phyloP scores from a whole-genome alignment of 2,113 vertebrate genomes.

The Paratilapia polleni region DNA sequence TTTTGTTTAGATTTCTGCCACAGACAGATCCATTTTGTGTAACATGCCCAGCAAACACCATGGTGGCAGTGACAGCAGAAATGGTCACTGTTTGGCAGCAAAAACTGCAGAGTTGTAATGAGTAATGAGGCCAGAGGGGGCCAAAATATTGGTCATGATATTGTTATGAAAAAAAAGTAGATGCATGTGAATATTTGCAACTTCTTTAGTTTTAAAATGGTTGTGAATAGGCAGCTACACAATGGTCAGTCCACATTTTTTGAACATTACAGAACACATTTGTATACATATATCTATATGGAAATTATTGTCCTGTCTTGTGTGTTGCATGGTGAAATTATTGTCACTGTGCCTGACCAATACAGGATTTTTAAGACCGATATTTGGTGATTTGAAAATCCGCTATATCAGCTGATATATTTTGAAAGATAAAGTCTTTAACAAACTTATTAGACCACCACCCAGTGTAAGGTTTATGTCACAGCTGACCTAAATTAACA shows the following conservation, averaged over 20 bases:
- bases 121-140: not conserved
- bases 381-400: no score
- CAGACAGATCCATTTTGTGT: slow-evolving; percentile 39
- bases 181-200: not conserved
- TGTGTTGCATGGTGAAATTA: no score
- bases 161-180: not conserved
- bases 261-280: not conserved
- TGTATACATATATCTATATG: not conserved
- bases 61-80: not conserved
- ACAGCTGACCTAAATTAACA: no score
- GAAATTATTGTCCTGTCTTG: no score
- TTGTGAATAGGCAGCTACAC: not conserved
- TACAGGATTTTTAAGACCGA: no score
- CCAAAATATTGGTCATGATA: not conserved
- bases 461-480: no score
- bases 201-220: not conserved
- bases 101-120: not conserved
- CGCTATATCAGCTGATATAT: no score
- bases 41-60: not conserved
- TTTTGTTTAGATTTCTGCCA: slow-evolving; percentile 52
- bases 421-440: no score
- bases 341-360: no score
- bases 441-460: no score
- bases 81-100: not conserved
- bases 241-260: not conserved